Conservation (phyloP, 2,113 vertebrate species). For the Gymnorhina tibicen region DNA sequence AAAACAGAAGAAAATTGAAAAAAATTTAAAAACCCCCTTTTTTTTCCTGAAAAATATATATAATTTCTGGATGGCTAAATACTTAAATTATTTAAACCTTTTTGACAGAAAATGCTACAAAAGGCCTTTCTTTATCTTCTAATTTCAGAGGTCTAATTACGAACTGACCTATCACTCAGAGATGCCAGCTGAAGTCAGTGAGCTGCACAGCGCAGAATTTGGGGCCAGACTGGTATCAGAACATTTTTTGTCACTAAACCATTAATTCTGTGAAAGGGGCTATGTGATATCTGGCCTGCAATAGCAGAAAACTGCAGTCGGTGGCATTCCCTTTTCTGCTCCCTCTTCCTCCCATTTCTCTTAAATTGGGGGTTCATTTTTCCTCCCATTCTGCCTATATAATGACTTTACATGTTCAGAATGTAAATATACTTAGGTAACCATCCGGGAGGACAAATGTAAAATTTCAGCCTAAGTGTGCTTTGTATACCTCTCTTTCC, state of each 20-base stretch:
- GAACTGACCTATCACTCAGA: neutral
- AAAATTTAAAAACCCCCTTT: neutral
- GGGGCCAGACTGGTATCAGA: neutral
- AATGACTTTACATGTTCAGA: neutral
- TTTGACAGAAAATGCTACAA: neutral
- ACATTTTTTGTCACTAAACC: neutral
- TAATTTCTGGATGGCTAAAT: neutral
- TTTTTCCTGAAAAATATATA: neutral
- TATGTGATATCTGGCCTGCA: neutral
- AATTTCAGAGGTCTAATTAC: neutral
- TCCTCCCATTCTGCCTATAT: neutral
- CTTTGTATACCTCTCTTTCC: neutral
- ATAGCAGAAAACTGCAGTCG: neutral
- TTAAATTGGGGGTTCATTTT: neutral
- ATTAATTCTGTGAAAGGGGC: neutral
- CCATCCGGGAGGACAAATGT: neutral
- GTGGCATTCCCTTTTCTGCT: neutral
- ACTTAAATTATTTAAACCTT: neutral
- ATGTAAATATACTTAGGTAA: neutral
- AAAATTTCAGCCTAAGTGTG: neutral
- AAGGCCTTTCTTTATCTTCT: neutral
- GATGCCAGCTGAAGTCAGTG: neutral
- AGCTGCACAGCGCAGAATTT: neutral
- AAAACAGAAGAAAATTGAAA: neutral
- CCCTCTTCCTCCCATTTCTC: neutral